Conservation (phyloP, 1,140 invertebrate species). For the Nixonia krombeini region DNA sequence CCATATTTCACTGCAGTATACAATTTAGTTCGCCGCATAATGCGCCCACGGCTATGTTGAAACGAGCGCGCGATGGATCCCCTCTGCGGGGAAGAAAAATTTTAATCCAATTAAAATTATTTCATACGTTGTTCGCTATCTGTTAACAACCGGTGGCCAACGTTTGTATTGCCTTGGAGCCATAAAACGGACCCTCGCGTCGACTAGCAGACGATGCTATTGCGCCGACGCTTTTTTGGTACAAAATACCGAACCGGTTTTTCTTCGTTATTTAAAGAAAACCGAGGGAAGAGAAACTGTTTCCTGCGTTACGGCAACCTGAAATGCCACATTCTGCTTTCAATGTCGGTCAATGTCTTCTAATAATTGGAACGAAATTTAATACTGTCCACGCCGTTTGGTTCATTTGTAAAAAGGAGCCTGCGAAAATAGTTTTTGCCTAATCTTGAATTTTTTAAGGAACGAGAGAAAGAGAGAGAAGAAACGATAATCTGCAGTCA, state of each 20-base stretch:
- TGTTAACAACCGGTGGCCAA: slow-evolving; percentile 53
- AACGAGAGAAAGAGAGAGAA: too few relatives aligned
- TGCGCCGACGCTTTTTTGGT: slow-evolving; percentile 38
- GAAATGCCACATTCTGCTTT: slow-evolving; percentile 4
- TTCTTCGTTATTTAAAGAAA: slow-evolving; percentile 25
- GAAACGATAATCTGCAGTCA: slow-evolving; percentile 20
- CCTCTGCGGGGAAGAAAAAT: slow-evolving; percentile 25
- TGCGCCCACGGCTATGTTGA: slow-evolving; percentile 10
- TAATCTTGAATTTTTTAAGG: too few relatives aligned
- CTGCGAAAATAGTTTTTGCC: too few relatives aligned
- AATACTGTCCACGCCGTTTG: slow-evolving; percentile 11
- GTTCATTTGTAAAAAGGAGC: too few relatives aligned
- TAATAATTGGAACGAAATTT: slow-evolving; percentile 11
- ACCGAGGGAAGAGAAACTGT: slow-evolving; percentile 11
- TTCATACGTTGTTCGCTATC: slow-evolving; percentile 47
- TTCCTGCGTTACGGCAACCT: slow-evolving; percentile 10
- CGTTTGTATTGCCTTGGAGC: slow-evolving; percentile 50
- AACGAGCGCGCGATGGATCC: slow-evolving; percentile 22
- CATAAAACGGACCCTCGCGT: slow-evolving; percentile 48
- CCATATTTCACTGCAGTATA: slow-evolving; percentile 15
- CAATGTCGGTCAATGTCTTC: slow-evolving; percentile 24
- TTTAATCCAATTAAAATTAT: slow-evolving; percentile 41
- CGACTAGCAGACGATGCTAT: slow-evolving; percentile 44
- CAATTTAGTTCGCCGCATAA: slow-evolving; percentile 23
- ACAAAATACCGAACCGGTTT: slow-evolving; percentile 50